Percentiles rank a stretch among this genome's conserved stretches.
Conservation (phyloP, 2,888 invertebrate species). For the Acrocyrtus sp. region DNA sequence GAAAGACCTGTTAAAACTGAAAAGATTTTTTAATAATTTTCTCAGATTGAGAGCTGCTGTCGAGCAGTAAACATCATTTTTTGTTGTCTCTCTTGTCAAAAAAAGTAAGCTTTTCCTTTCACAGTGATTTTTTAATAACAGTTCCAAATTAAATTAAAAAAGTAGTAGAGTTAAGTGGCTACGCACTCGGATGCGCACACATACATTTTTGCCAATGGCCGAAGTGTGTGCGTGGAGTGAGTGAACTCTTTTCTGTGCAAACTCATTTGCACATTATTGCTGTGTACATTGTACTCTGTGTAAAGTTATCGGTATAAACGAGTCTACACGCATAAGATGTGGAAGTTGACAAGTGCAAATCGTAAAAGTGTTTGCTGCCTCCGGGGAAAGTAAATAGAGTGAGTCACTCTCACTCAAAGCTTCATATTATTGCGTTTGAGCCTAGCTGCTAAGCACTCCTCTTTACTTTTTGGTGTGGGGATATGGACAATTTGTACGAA, state of each 20-base stretch:
- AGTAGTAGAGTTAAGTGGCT: too few species aligned
- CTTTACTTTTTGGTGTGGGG: too few species aligned
- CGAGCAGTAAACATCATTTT: constrained; percentile 26
- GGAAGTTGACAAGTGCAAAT: constrained; percentile 30
- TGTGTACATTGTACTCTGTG: not conserved
- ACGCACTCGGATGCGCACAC: too few species aligned
- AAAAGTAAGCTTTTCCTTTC: too few species aligned
- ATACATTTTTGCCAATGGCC: too few species aligned
- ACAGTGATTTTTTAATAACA: too few species aligned
- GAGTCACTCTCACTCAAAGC: constrained; percentile 8
- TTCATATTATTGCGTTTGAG: too few species aligned
- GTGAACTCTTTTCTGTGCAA: constrained; percentile 27
- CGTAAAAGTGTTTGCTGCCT: constrained; percentile 36
- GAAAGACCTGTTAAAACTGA: constrained; percentile 3
- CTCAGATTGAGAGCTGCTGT: constrained; percentile 35
- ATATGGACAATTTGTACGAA: too few species aligned
- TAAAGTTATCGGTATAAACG: too few species aligned
- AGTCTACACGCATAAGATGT: too few species aligned
- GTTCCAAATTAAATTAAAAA: too few species aligned
- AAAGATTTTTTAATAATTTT: constrained; percentile 1
- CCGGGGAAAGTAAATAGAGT: constrained; percentile 46
- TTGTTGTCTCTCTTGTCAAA: not conserved
- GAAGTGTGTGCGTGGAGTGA: constrained; percentile 17
- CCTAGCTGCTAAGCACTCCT: not conserved
- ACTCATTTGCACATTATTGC: not conserved